Evolutionary conservation across 2,113 vertebrate genomes (phyloP).

Genomic region (Myrmecophaga tridactyla): DNA sequence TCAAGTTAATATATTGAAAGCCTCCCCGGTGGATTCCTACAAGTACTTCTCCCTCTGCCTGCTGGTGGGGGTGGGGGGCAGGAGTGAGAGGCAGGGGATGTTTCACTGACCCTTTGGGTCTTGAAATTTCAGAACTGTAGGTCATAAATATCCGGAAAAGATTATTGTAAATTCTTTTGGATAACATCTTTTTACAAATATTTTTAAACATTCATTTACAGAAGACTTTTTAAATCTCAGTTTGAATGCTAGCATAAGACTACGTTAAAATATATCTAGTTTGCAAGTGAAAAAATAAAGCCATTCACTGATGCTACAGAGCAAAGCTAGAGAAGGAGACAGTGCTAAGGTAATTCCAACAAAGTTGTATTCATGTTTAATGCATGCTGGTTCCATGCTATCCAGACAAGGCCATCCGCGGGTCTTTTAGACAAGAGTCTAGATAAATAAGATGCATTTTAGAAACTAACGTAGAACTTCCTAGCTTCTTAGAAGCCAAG

Average conservation of each 20-base stretch:
- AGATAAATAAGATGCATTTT: constrained; percentile 5
- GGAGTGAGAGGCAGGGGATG: neutral
- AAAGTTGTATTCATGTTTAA: neutral
- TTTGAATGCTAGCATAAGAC: neutral
- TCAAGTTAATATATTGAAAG: constrained; percentile 11
- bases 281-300: constrained; percentile 50
- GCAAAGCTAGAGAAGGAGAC: neutral
- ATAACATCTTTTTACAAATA: neutral
- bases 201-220: neutral
- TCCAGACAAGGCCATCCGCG: neutral
- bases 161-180: neutral
- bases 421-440: neutral
- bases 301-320: neutral
- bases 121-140: neutral
- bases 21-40: neutral
- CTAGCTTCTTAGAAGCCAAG: neutral
- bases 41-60: neutral
- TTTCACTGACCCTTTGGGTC: neutral
- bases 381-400: neutral
- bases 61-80: no score
- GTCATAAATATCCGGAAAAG: constrained; percentile 33
- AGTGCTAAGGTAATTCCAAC: neutral
- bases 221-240: constrained; percentile 36
- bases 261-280: constrained; percentile 38
- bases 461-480: neutral